Base-by-base conservation (phyloP, 2,113 vertebrate genomes). In the Symphodus melops region DNA sequence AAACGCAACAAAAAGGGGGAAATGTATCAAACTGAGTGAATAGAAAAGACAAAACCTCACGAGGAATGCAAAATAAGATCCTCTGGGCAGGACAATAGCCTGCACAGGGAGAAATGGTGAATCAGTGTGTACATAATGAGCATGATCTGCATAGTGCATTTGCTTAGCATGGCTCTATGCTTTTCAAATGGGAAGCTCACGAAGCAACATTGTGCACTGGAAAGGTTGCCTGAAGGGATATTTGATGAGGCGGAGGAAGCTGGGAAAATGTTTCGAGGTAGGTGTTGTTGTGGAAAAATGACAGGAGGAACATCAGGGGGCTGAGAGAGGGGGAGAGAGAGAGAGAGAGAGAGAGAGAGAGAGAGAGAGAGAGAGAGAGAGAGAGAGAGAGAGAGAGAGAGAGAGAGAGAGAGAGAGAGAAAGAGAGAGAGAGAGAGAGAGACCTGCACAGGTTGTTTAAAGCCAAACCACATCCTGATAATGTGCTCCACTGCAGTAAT, bases 381-480 rank as follows among this genome's bases (percentile, higher is more conserved):
- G 36, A 73, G 53, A 54, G 63, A 75, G 57, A 73, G 53, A 54
- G 61, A 75, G 57, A 54, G 77, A 77, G n/a, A 49, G 36, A 73
- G 53, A 54, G 63, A 75, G 57, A 73, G 53, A 54, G 61, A 75
- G 57, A 54, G 77, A 77, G n/a, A n/a, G n/a, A n/a, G n/a, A n/a
- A n/a, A n/a, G n/a, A n/a, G n/a, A 49, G 36, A 73, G 53, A 54
- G 63, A 75, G 57, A 73, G 53, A 54, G 61, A 75, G 57, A 54
- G 77, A 77, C 62, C 59, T 58, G 72, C 56, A 53, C 62, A 64
- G 37, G 44, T 83, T 76, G 46, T 72, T 86, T 74, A 13, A 86
- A 84, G 82, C 67, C 88, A 81, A 89, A 84, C 80, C 70, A 68
- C 83, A 85, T 86, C 84, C 86, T 72, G 68, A 76, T 67, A 52